Conservation (phyloP, 1,140 invertebrate species). For the Microplitis mediator region DNA sequence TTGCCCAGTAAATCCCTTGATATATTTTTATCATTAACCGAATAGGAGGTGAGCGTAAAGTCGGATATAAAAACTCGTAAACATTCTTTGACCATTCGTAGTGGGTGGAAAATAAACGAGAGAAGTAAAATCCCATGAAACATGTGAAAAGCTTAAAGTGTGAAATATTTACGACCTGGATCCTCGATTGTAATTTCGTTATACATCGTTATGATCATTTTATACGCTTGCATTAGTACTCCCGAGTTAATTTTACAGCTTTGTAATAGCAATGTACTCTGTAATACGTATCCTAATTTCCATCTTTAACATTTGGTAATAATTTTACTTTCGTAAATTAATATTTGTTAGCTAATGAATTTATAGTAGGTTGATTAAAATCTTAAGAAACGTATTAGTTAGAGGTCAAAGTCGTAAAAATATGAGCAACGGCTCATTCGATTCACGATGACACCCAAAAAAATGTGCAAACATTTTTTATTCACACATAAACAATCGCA, state of each 20-base stretch:
- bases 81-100: neutral
- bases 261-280: neutral
- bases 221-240: neutral
- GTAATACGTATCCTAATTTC: no score
- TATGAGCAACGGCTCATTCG: no score
- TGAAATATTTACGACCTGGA: slow-evolving; percentile 7
- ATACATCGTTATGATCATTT: neutral
- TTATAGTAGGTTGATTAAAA: no score
- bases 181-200: slow-evolving; percentile 1
- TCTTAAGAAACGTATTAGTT: no score
- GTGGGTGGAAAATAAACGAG: neutral
- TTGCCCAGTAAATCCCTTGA: neutral
- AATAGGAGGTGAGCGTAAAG: slow-evolving; percentile 5
- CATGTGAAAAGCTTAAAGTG: slow-evolving; percentile 4
- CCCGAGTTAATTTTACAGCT: neutral
- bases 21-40: slow-evolving; percentile 14
- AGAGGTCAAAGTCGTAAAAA: no score
- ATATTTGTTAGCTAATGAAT: no score
- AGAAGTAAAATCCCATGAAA: slow-evolving; percentile 7
- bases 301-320: no score
- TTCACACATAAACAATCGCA: no score
- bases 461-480: no score
- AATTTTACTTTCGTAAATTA: no score
- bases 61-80: slow-evolving; percentile 21
- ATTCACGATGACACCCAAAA: no score